Evolutionary conservation across 2,113 vertebrate genomes (phyloP), one percentile per base, ranked within the genome.

Genomic region (Oreotrochilus melanogaster): DNA sequence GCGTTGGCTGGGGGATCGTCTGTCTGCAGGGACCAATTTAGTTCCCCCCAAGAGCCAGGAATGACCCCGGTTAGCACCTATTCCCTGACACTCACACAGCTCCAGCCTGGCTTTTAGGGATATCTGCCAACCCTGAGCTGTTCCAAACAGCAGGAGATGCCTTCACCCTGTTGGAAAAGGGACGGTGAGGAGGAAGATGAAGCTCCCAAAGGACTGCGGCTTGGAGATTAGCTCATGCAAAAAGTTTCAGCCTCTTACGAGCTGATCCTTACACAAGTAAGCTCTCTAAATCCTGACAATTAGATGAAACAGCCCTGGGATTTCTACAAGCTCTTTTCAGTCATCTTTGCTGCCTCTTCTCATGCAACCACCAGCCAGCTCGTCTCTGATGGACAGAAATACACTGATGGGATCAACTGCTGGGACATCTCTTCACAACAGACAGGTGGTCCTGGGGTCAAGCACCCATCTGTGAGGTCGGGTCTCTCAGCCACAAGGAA

Each of bases 31-130:
- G 80, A 53, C 1, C 0, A 27, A 65, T 86, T 74, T 57, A 84
- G 39, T 30, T 80, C 33, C 1, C 5, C 12, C 0, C 0, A 31
- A 62, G 57, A 30, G 50, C 22, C 13, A 8, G 66, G 64, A 54
- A 47, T 31, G 76, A 71, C 9, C 53, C 94, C 83, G 9, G 43
- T 6, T 23, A 53, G 19, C n/a, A 83, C 81, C 80, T 28, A 53
- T 31, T 47, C 87, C 69, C 73, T 39, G 51, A 6, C 1, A 24
- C 17, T 37, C 35, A 23, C 18, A 2, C 14, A 25, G 53, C 33
- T 45, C 23, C 39, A 39, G 39, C 39, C 11, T 39, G 39, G 39
- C 39, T 39, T 54, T 58, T 23, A 62, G 61, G 60, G 76, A 62
- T 1, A 39, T 28, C 60, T 81, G 60, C 45, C 47, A 43, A 2